phyloP scores from a whole-genome alignment of 2,113 vertebrate genomes.

The Oxyruncus cristatus region DNA sequence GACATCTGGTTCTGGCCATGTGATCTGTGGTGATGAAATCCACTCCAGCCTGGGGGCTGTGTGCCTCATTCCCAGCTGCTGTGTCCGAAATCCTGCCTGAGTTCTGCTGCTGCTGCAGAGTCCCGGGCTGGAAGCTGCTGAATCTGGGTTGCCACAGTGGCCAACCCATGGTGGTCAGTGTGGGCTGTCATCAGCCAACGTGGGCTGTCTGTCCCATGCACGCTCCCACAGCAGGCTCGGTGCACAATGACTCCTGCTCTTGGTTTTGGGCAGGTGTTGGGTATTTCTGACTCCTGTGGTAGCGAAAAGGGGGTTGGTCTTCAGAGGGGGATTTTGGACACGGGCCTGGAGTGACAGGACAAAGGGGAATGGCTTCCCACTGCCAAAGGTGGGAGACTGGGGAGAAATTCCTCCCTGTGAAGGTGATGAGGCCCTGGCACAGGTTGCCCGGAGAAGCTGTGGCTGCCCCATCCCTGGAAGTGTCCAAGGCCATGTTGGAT shows the following conservation, averaged over 20 bases:
- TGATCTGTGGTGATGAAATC: background rate
- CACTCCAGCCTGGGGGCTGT: background rate
- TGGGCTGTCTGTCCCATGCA: background rate
- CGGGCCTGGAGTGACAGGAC: background rate
- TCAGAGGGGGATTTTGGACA: background rate
- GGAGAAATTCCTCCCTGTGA: background rate
- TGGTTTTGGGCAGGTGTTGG: background rate
- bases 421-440: background rate
- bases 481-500: accelerated
- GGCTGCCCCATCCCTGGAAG: background rate
- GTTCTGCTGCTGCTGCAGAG: background rate
- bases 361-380: background rate
- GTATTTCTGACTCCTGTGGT: background rate
- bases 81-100: accelerated
- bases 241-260: background rate
- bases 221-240: accelerated
- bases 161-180: background rate
- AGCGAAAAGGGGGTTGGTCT: background rate
- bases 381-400: background rate
- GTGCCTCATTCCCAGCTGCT: background rate
- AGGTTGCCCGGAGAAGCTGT: background rate
- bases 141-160: accelerated
- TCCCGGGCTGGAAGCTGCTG: background rate
- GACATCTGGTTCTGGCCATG: background rate
- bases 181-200: background rate